phyloP scores from a whole-genome alignment of 2,888 invertebrate species.

The Thereva unica region DNA sequence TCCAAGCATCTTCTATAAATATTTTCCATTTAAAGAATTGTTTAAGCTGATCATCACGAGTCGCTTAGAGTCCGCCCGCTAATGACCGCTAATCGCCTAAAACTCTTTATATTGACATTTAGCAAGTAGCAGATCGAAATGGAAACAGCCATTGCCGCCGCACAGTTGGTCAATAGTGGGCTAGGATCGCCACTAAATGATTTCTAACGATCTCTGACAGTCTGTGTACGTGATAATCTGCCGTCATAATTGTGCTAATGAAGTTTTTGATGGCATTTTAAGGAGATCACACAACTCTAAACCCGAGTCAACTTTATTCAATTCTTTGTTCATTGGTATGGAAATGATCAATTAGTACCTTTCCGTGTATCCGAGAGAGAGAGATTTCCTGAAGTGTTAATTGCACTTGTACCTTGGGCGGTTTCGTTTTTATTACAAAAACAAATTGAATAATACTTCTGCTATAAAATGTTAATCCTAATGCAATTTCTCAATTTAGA shows the following conservation, averaged over 20 bases:
- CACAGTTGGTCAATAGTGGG: not conserved
- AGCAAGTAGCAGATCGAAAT: not conserved
- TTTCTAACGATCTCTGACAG: conserved; percentile 31
- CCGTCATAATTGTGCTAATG: conserved; percentile 25
- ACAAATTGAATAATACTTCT: conserved; percentile 12
- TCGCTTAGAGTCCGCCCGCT: conserved; percentile 8
- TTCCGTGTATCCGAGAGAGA: not conserved
- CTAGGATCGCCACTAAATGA: conserved; percentile 18
- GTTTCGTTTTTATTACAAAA: conserved; percentile 1
- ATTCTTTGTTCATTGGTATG: conserved; percentile 5
- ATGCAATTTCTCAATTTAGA: not conserved
- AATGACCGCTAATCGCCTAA: conserved; percentile 19
- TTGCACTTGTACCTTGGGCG: not conserved
- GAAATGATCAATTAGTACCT: conserved; percentile 21
- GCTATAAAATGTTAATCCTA: not conserved
- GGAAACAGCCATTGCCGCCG: not conserved
- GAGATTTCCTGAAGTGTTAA: conserved; percentile 14
- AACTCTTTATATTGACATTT: conserved; percentile 8
- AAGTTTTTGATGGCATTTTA: conserved; percentile 33
- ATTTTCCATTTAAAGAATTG: no score
- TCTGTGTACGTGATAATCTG: conserved; percentile 28
- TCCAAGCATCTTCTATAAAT: no score
- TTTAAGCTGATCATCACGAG: conserved; percentile 12
- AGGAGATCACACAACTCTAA: conserved; percentile 8
- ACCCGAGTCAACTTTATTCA: not conserved